Base-by-base conservation (phyloP, 2,888 invertebrate species). In the Oligia fasciuncula region DNA sequence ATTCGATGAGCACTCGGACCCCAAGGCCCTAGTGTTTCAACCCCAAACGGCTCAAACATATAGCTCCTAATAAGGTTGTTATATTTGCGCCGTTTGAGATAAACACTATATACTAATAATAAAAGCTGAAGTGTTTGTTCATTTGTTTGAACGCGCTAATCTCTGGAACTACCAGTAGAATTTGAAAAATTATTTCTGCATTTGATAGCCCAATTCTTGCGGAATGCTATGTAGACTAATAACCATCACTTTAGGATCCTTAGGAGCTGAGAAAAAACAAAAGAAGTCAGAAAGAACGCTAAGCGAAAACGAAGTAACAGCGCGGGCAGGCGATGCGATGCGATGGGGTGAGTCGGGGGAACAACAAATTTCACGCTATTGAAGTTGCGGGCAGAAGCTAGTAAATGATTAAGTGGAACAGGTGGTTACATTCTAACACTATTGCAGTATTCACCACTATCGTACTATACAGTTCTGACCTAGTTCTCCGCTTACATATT, bases 401-500 rank as follows among this genome's bases (percentile, higher is more conserved):
- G 8, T 77, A 35, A 17, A 54, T 35, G 35, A 75, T 14, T n/a
- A 43, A 46, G 46, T 66, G 35, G 43, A 19, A 66, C 66, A 60
- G n/a, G n/a, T 60, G 13, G 13, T 60, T n/a, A 35, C n/a, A 49
- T 8, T 54, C 19, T 54, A 54, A 54, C n/a, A 1, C 17, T 35
- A 23, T 17, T 46, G 14, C 57, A 66, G 13, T 57, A 66, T 66
- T 66, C 63, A 23, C n/a, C 14, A n/a, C 43, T 81, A 35, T 63
- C 17, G 17, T 2, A 57, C 23, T 29, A 35, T 69, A 65, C 35
- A 43, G 51, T 66, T 29, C 46, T 66, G 70, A 81, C 72, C 60
- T 43, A 73, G n/a, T 67, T 67, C 19, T 60, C 46, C 29, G 11
- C 29, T 19, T 62, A 66, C 35, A 81, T 76, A 80, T 77, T 80